Evolutionary conservation across 2,888 invertebrate genomes (phyloP).

Genomic region (Caenorhabditis imperialis): DNA sequence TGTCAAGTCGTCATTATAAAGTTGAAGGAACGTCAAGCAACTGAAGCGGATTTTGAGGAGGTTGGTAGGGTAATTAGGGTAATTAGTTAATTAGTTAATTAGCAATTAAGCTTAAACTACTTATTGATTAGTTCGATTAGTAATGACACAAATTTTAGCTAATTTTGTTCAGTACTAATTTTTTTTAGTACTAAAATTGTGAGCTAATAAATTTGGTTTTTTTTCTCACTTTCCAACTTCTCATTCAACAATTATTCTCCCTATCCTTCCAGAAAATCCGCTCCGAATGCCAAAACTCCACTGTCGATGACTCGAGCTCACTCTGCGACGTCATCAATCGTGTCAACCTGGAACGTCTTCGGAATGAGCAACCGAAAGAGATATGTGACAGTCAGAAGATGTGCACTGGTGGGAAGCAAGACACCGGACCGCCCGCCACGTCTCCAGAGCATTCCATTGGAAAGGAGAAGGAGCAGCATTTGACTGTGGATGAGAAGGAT

Average conservation of each 20-base stretch:
- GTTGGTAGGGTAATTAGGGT: background rate
- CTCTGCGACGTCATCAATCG: constrained; percentile 46
- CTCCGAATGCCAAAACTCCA: constrained; percentile 37
- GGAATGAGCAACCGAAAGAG: constrained; percentile 32
- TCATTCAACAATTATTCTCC: no score
- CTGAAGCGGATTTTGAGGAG: constrained; percentile 51
- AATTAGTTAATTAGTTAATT: background rate
- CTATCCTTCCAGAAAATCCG: constrained; percentile 42
- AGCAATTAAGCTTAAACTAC: background rate
- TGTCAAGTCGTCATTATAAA: constrained; percentile 56
- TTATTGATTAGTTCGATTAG: no score
- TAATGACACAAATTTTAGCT: no score
- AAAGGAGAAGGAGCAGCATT: constrained; percentile 3
- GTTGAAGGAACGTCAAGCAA: constrained; percentile 48
- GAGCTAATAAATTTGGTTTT: background rate
- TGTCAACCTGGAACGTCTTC: constrained; percentile 48
- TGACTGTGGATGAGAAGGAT: constrained; percentile 21
- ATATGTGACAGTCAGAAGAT: constrained; percentile 49
- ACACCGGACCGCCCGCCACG: constrained; percentile 18
- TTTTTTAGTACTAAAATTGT: background rate
- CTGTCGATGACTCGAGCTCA: constrained; percentile 20
- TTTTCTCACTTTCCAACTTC: no score
- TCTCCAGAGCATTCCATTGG: no score
- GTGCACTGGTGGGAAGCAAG: constrained; percentile 15
- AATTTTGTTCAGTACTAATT: no score